Conservation (phyloP, 2,888 invertebrate species). For the Listrodromus nycthemerus region DNA sequence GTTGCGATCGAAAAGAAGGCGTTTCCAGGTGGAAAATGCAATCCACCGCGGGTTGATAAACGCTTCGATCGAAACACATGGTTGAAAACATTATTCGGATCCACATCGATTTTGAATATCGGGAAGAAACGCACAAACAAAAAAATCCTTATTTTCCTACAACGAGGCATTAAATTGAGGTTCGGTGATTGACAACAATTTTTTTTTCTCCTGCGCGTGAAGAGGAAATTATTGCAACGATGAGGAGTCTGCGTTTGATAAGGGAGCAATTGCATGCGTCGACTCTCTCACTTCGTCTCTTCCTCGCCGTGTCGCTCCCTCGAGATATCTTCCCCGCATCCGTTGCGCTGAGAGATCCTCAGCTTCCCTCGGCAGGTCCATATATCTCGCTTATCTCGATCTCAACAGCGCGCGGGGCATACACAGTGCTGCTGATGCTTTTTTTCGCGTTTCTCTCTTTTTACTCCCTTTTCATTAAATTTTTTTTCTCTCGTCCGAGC, state of each 20-base stretch:
- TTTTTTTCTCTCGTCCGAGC: slow-evolving; percentile 26
- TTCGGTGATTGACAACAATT: neutral
- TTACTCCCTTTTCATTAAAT: slow-evolving; percentile 19
- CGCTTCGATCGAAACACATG: slow-evolving; percentile 4
- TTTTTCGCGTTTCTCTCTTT: slow-evolving; percentile 45
- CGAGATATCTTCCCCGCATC: slow-evolving; percentile 47
- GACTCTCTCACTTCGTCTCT: neutral
- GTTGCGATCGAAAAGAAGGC: slow-evolving; percentile 30
- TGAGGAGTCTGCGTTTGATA: slow-evolving; percentile 54
- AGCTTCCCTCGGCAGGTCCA: slow-evolving; percentile 71
- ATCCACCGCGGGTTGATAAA: slow-evolving; percentile 14
- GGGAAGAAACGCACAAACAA: neutral
- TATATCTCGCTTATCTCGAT: slow-evolving; percentile 76
- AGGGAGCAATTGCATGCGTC: slow-evolving; percentile 66
- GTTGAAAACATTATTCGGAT: neutral
- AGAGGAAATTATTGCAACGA: slow-evolving; percentile 37
- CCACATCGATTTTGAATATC: neutral
- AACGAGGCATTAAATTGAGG: neutral
- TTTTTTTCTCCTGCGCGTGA: neutral
- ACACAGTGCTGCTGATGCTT: slow-evolving; percentile 53
- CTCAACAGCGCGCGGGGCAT: slow-evolving; percentile 56
- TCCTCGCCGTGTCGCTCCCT: slow-evolving; percentile 43
- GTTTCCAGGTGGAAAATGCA: slow-evolving; percentile 39
- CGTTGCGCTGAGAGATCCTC: slow-evolving; percentile 51
- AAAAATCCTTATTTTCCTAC: neutral